These are phyloP conservation scores for Odocoileus virginianus DNA, from an alignment of 2,113 vertebrate species.

Conservation along the genomic window DNA sequence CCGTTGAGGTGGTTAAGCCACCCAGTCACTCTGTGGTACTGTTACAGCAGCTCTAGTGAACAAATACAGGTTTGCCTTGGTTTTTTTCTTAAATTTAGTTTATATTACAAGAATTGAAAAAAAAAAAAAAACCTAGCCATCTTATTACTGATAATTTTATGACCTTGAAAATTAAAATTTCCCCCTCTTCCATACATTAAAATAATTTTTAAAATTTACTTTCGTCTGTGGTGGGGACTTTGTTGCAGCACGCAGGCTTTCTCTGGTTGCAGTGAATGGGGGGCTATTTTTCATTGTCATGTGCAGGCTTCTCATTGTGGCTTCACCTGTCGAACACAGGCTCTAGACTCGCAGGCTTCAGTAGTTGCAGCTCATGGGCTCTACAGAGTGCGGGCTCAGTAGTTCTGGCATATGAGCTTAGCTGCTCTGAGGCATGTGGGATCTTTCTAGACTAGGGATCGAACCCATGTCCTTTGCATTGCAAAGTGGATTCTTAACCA, in stretches of 20 bases:
- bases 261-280: fast-evolving
- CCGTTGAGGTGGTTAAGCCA: not conserved
- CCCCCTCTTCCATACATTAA: not conserved
- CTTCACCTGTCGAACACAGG: not conserved
- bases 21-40: not conserved
- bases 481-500: not conserved
- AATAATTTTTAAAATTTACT: not conserved
- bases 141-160: not conserved
- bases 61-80: not conserved
- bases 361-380: not conserved
- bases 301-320: not conserved
- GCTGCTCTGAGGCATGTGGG: not conserved
- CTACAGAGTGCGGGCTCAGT: not conserved
- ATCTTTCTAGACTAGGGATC: not conserved
- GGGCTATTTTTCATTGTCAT: not conserved
- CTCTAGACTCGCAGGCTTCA: not conserved
- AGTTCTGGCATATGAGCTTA: not conserved
- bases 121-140: not conserved
- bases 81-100: not conserved
- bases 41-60: not conserved
- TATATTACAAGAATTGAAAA: not conserved
- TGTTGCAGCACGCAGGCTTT: not conserved
- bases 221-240: not conserved
- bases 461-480: not conserved
- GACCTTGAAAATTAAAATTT: not conserved